Base-by-base conservation (phyloP, 2,888 invertebrate species). In the Lasioglossum figueresi region DNA sequence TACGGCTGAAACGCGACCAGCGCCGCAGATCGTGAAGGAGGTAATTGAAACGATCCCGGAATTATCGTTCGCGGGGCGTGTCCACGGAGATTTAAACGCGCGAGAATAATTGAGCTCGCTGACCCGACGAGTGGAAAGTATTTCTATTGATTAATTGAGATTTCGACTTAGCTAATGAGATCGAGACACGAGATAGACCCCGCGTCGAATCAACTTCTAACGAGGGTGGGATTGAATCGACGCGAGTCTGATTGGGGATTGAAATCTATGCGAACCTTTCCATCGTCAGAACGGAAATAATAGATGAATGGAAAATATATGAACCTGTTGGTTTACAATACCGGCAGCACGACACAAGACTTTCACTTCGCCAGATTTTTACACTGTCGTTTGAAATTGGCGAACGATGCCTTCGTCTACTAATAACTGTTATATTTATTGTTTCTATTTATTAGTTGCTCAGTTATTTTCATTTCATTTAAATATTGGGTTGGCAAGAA, bases 41-140 rank as follows among this genome's bases (percentile, higher is more conserved):
- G 83, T 88, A 88, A 90, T 87, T 87, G 88, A 88, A 90, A 86
- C 85, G 85, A 80, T 83, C 79, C 45, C 37, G 66, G 79, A 75
- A 84, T 84, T 68, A 76, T 71, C 43, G 56, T 75, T 45, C 40
- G 45, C 82, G 48, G 40, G 76, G 76, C 79, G 75, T 84, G 63
- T 63, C 23, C 78, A 0, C 43, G 63, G 72, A 45, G 83, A 83
- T 83, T 80, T 77, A 77, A 83, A 80, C 80, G 80, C 37, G 27
- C 56, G 68, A 59, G 66, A 68, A 83, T 80, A 82, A 82, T 82
- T 66, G 31, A 76, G 74, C 56, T 14, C 34, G 37, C 31, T 48
- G 83, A 78, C 73, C 59, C 37, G 70, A 48, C 71, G 48, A 31
- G 16, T 10, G 16, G 48, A 43, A 72, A 76, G 31, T 72, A 66